Evolutionary conservation across 2,888 invertebrate species (phyloP).

Genomic region (Scaptomyza polygonia): DNA sequence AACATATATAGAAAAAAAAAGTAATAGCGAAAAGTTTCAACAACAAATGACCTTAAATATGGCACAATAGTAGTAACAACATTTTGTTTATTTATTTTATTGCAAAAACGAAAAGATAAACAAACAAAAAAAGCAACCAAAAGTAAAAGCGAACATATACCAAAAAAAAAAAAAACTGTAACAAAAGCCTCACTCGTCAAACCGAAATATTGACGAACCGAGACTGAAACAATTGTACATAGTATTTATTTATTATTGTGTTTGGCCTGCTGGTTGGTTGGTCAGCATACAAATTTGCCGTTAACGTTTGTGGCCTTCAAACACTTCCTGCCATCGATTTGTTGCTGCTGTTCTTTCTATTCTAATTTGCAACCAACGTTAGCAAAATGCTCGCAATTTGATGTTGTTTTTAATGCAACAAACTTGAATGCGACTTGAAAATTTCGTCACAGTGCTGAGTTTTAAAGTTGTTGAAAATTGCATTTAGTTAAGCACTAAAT

Average conservation of each 20-base stretch:
- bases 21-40: conserved; percentile 14
- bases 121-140: too few relatives aligned
- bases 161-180: conserved; percentile 17
- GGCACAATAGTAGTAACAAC: conserved; percentile 7
- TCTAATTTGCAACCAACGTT: conserved; percentile 50
- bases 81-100: conserved; percentile 44
- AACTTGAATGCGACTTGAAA: too few relatives aligned
- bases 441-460: conserved; percentile 16
- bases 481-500: neutral
- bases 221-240: conserved; percentile 22
- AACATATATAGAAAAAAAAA: conserved; percentile 1
- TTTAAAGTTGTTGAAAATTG: conserved; percentile 5
- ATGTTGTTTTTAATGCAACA: too few relatives aligned
- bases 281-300: conserved; percentile 62
- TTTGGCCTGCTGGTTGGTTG: conserved; percentile 64
- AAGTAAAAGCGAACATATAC: conserved; percentile 63
- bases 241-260: neutral
- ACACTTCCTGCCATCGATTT: conserved; percentile 41
- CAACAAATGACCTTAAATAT: conserved; percentile 25
- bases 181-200: conserved; percentile 29
- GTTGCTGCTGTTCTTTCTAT: conserved; percentile 21
- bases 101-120: conserved; percentile 40
- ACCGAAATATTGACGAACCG: conserved; percentile 20
- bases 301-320: conserved; percentile 24
- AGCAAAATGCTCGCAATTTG: conserved; percentile 18